Conservation (phyloP, 2,113 vertebrate genomes). For the Pseudorectes ferrugineus region DNA sequence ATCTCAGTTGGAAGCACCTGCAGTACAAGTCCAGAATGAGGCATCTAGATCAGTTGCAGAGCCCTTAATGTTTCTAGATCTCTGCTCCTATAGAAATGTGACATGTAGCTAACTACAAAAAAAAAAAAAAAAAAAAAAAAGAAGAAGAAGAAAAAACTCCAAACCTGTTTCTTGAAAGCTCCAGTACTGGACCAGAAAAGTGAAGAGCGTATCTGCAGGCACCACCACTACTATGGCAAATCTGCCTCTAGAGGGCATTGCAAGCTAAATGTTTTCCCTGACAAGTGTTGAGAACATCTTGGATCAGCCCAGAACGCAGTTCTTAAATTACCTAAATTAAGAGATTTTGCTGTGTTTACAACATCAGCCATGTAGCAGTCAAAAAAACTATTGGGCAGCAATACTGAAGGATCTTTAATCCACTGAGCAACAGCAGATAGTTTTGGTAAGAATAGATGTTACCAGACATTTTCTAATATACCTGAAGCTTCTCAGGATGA, state of each 20-base stretch:
- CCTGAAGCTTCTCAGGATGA: background rate
- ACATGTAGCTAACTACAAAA: background rate
- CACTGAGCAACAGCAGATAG: background rate
- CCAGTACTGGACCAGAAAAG: background rate
- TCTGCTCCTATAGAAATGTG: background rate
- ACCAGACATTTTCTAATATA: background rate
- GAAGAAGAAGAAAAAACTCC: background rate
- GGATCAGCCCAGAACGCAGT: background rate
- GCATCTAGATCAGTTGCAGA: background rate
- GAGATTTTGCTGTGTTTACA: background rate
- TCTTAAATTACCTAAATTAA: background rate
- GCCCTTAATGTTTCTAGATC: background rate
- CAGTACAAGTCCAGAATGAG: background rate
- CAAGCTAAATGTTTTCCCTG: constrained; percentile 37
- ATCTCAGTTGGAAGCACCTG: background rate
- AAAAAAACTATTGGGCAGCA: background rate
- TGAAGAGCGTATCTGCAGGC: background rate
- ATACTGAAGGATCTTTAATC: background rate
- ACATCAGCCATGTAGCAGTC: background rate
- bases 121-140: fast-evolving
- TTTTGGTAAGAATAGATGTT: background rate
- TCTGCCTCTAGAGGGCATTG: constrained; percentile 61
- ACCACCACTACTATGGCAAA: background rate
- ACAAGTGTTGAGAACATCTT: background rate
- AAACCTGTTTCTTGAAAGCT: background rate